Evolutionary conservation across 2,888 invertebrate genomes (phyloP), one percentile per base, ranked within the genome.

Genomic region (Tortricodes alternella): DNA sequence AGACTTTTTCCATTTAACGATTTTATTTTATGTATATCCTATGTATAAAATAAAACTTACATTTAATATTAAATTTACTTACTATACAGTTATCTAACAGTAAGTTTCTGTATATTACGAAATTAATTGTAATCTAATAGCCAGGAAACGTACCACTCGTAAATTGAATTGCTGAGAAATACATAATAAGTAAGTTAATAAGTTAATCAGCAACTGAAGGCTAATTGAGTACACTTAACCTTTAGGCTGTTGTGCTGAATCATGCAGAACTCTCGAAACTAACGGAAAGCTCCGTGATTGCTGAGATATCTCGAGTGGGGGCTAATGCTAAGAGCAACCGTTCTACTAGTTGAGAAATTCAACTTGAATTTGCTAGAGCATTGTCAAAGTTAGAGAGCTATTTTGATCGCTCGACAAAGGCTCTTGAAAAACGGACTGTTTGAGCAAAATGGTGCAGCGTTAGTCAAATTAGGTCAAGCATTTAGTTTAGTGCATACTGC

Each of bases 221-320:
- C 41, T 51, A 51, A 51, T 51, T 43, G 34, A 51, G 41, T 24
- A 43, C 43, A 24, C 24, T 51, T 43, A 51, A 43, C 43, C 51
- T 51, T 51, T 43, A 41, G 51, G 43, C 34, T 11, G 46, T 51
- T 51, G 21, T 41, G 43, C 51, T 24, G 43, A 43, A 15, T 51
- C 51, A 43, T 51, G 13, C 13, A 11, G 34, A 34, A 24, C 51
- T 50, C 32, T 23, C 29, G 38, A 32, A 46, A 46, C 46, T 39
- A 39, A 16, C 32, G 9, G 21, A 32, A 24, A 46, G 15, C 32
- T 39, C 23, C 4, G 32, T 11, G 18, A 34, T 23, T 32, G 38
- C 18, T 37, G 11, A 21, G 35, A 23, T 21, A 38, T 37, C 23
- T 32, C 43, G n/a, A 32, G 35, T 43, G 15, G 18, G 34, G 43